Evolutionary conservation across 2,797 vertebrate species (phyloP).

Genomic region (Eutrigla gurnardus): DNA sequence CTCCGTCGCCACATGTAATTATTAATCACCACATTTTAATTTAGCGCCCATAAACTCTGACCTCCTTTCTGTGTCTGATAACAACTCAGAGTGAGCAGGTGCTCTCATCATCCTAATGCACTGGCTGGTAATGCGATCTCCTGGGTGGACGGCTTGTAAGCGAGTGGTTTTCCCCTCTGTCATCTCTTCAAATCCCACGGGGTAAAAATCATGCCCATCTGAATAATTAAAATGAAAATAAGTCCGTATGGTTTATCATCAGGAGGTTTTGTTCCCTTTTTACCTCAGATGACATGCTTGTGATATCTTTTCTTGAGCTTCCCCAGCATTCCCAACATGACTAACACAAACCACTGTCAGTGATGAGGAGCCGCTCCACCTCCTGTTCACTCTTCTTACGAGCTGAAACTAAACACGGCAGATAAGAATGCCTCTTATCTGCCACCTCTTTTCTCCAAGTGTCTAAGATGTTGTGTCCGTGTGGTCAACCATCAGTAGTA

Average conservation of each 20-base stretch:
- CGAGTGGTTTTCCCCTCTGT: constrained; percentile 18
- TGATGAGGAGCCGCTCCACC: constrained; percentile 5
- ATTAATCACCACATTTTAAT: constrained; percentile 72
- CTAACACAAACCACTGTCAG: constrained; percentile 26
- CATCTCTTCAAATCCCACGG: constrained; percentile 47
- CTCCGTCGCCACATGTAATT: constrained; percentile 42
- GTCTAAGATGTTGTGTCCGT: constrained; percentile 42
- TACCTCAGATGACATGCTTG: constrained; percentile 6
- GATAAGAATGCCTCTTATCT: constrained; percentile 24
- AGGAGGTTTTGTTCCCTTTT: background rate
- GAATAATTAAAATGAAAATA: constrained; percentile 61
- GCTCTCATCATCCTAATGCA: constrained; percentile 74
- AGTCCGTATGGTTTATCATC: constrained; percentile 44
- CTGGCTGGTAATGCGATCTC: constrained; percentile 67
- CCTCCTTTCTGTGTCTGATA: constrained; percentile 53
- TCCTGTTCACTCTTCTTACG: background rate
- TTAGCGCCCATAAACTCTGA: constrained; percentile 44
- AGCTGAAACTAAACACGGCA: constrained; percentile 22
- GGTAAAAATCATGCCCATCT: constrained; percentile 46
- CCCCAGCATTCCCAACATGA: background rate
- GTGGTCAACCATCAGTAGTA: constrained; percentile 52
- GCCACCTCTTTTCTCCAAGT: constrained; percentile 21
- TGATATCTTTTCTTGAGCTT: background rate
- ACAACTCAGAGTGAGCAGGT: constrained; percentile 67
- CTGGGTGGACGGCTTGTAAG: constrained; percentile 36